These are phyloP conservation scores for Venturia canescens DNA, from an alignment of 1,140 invertebrate species.

Conservation along the genomic window DNA sequence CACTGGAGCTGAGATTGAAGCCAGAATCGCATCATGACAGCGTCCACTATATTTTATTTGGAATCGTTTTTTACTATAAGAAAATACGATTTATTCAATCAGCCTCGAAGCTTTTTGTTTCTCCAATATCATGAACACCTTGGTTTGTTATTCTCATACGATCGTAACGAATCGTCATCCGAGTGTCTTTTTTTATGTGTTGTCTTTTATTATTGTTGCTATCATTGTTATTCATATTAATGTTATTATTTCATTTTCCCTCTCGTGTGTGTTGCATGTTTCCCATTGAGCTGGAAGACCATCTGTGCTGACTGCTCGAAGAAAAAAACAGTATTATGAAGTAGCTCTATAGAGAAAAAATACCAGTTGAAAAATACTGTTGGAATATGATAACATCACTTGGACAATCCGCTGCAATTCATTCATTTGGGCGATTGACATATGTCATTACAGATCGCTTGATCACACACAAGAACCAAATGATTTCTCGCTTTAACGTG, in stretches of 20 bases:
- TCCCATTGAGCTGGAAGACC: conserved; percentile 27
- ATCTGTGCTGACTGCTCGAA: conserved; percentile 9
- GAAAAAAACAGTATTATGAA: conserved; percentile 2
- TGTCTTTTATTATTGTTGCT: conserved; percentile 15
- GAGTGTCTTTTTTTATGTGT: background rate
- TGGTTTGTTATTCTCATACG: conserved; percentile 10
- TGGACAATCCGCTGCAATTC: background rate
- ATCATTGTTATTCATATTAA: background rate
- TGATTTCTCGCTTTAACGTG: too few relatives aligned
- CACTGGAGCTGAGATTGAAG: too few relatives aligned
- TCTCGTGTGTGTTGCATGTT: background rate
- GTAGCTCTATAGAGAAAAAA: conserved; percentile 17
- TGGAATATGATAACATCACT: background rate
- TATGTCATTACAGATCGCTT: background rate
- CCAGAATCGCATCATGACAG: too few relatives aligned
- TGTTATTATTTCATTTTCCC: background rate
- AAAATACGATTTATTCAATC: conserved; percentile 38
- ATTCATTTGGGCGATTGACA: background rate
- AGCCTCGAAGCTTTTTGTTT: conserved; percentile 15
- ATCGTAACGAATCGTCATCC: background rate
- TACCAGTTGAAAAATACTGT: conserved; percentile 7
- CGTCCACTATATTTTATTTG: background rate
- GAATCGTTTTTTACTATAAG: conserved; percentile 11
- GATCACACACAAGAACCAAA: too few relatives aligned
- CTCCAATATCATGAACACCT: conserved; percentile 29